Conservation (phyloP, 2,113 vertebrate species). For the Mustelus asterias region DNA sequence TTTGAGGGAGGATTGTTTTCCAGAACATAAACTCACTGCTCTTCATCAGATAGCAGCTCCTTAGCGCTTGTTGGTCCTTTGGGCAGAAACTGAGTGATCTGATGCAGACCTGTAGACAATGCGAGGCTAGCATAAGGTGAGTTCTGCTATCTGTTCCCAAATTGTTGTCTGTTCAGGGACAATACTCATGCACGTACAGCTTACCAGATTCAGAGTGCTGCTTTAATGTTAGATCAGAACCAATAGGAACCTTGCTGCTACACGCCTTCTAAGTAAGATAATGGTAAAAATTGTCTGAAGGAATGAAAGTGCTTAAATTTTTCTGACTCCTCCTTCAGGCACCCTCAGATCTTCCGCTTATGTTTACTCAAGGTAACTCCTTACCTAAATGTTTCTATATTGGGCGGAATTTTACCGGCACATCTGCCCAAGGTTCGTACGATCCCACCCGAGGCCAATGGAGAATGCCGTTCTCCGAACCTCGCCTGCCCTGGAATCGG, state of each 20-base stretch:
- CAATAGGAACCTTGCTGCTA: background rate
- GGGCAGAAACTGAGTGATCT: background rate
- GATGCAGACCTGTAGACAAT: background rate
- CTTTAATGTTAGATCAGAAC: background rate
- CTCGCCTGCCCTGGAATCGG: no score
- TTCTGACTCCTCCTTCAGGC: background rate
- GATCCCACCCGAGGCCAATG: no score
- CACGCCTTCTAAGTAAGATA: background rate
- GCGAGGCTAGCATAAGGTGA: background rate
- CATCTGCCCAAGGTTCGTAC: no score
- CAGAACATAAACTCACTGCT: background rate
- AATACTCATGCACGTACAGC: background rate
- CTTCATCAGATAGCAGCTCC: background rate
- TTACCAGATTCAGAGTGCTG: background rate
- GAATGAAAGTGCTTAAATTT: background rate
- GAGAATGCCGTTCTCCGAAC: no score
- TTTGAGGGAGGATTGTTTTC: background rate
- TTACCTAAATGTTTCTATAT: no score
- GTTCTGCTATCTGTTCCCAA: background rate
- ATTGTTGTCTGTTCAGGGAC: background rate
- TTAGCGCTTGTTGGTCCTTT: background rate
- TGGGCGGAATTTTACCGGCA: no score
- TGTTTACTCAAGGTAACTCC: background rate
- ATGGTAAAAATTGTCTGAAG: background rate
- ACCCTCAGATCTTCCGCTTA: background rate